Percentiles rank a stretch among this genome's conserved stretches.
phyloP scores from a whole-genome alignment of 2,113 vertebrate species.

The Apaloderma vittatum region DNA sequence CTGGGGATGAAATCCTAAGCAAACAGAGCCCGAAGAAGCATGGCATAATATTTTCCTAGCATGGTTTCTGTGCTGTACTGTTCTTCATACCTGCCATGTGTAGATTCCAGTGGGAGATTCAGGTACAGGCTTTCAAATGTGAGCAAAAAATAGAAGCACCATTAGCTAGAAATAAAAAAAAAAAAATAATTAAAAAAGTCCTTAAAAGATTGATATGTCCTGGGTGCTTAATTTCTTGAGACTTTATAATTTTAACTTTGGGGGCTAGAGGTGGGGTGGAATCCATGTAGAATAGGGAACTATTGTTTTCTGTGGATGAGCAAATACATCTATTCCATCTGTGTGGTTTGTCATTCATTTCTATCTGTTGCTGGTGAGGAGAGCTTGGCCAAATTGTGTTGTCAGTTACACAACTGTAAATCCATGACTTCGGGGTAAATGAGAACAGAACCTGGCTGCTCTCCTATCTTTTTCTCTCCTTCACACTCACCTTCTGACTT shows the following conservation, averaged over 20 bases:
- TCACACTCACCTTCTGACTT: neutral
- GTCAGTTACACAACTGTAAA: neutral
- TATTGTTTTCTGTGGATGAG: neutral
- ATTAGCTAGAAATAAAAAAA: neutral
- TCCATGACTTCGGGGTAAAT: neutral
- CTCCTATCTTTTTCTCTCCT: neutral
- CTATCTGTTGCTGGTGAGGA: neutral
- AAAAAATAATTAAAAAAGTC: neutral
- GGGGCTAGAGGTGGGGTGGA: no score
- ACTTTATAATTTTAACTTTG: neutral
- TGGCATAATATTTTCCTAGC: neutral
- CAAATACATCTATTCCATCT: neutral
- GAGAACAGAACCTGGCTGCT: neutral
- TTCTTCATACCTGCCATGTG: neutral
- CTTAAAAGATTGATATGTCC: neutral
- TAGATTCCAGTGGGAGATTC: neutral
- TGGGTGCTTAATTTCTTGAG: neutral
- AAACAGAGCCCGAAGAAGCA: neutral
- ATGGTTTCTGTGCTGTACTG: neutral
- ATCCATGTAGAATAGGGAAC: neutral
- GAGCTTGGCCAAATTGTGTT: neutral
- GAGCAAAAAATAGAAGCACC: neutral
- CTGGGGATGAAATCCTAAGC: neutral
- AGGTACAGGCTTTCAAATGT: neutral
- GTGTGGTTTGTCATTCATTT: neutral